Evolutionary conservation across 2,113 vertebrate genomes (phyloP), one percentile per base, ranked within the genome.

Genomic region (Lipophrys pholis): DNA sequence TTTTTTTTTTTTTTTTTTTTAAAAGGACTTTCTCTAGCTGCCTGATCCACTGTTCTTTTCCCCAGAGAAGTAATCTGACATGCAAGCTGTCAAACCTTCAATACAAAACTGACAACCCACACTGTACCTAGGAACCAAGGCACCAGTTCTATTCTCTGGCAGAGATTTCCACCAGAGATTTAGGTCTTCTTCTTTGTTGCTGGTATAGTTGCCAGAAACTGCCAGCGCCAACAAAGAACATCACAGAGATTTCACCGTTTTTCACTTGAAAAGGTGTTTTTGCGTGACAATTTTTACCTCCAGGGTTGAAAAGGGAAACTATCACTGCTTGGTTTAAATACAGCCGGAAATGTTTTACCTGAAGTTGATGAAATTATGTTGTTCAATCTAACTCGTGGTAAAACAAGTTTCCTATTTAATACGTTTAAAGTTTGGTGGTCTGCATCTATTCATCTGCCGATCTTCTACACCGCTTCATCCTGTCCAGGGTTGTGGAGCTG

Each of bases 21-120:
- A n/a, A 64, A 67, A 62, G 16, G 58, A 53, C 51, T 71, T 69
- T 53, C 40, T 69, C 43, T 35, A 38, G 68, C 59, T 39, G 55
- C 51, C 53, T 77, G 62, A 81, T 74, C 54, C 10, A 1, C 46
- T 6, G 51, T 35, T 63, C 42, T 77, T 55, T 9, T 66, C 71
- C 71, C 73, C 30, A 45, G 81, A 81, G 59, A 70, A 30, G 21
- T 30, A 42, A 52, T 6, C 54, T 64, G 65, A 82, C 81, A 86
- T 45, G 69, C 76, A 41, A 46, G 43, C 77, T 77, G 80, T 88
- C 84, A 83, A 69, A 54, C 1, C 9, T 9, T 73, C 77, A 70
- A 64, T 48, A 51, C 42, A 59, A 48, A 78, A 65, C 61, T 59
- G 64, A 80, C 75, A 82, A 61, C 40, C 54, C 17, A 46, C 61